A percentile compares a stretch with the other conserved stretches of the same genome.
Conservation (phyloP, 2,113 vertebrate species). For the Pimephales promelas region DNA sequence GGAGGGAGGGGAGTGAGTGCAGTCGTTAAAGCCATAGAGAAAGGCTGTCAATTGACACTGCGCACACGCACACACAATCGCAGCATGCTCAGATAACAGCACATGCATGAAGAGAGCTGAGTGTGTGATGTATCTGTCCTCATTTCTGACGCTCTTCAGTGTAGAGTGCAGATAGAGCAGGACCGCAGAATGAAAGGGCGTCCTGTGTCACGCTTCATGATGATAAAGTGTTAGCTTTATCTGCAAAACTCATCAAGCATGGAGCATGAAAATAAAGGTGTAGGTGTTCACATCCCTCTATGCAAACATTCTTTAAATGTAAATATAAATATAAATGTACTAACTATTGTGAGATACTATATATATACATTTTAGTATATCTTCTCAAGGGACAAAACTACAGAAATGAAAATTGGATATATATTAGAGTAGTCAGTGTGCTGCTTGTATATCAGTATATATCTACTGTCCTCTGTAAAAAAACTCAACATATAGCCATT, state of each 20-base stretch:
- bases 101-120: slow-evolving; percentile 12
- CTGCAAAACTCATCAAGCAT: neutral
- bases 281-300: neutral
- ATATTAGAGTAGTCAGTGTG: too few relatives aligned
- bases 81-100: slow-evolving; percentile 22
- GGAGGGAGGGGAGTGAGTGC: neutral
- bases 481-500: too few relatives aligned
- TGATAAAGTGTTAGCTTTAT: neutral
- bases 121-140: slow-evolving; percentile 30
- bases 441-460: too few relatives aligned
- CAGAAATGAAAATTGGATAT: too few relatives aligned
- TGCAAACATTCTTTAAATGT: neutral
- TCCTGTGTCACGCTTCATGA: slow-evolving; percentile 12
- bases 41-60: slow-evolving; percentile 36
- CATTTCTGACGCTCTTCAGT: slow-evolving; percentile 15
- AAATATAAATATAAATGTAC: too few relatives aligned
- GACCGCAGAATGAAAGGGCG: neutral
- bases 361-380: too few relatives aligned
- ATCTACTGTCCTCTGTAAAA: too few relatives aligned
- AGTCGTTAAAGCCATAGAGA: slow-evolving; percentile 9
- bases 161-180: slow-evolving; percentile 4
- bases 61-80: slow-evolving; percentile 28
- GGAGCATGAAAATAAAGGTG: neutral
- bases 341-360: too few relatives aligned
- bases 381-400: too few relatives aligned